These are phyloP conservation scores for Drosophila peninsularis DNA, from an alignment of 2,888 invertebrate species.

Conservation along the genomic window DNA sequence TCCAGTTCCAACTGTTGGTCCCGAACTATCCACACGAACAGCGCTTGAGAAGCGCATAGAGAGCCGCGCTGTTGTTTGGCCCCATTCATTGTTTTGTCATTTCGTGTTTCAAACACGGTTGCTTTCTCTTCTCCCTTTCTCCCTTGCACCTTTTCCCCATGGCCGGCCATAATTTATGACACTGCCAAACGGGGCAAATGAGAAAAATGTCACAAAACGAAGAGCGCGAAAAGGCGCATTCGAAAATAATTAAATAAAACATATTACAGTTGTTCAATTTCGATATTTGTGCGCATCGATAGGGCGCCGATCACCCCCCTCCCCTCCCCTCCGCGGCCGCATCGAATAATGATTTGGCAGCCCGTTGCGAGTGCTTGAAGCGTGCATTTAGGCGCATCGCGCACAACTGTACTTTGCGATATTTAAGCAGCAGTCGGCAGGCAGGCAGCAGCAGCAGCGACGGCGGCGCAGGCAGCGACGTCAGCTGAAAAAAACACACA, in stretches of 20 bases:
- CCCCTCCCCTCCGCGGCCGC: no score
- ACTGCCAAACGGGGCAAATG: constrained; percentile 12
- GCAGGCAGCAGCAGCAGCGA: not conserved
- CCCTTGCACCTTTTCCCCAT: not conserved
- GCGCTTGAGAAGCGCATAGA: constrained; percentile 38
- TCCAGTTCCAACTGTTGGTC: not conserved
- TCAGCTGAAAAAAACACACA: constrained; percentile 57
- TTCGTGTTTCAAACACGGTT: constrained; percentile 7
- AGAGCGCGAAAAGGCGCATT: not conserved
- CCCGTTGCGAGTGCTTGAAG: constrained; percentile 13
- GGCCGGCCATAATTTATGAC: constrained; percentile 29
- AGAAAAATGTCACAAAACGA: constrained; percentile 27
- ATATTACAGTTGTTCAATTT: constrained; percentile 35
- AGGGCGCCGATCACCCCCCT: no score
- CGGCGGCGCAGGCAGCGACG: constrained; percentile 5
- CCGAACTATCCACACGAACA: not conserved
- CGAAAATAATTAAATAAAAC: constrained; percentile 37
- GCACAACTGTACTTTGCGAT: constrained; percentile 51
- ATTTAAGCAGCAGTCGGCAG: not conserved
- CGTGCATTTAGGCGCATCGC: constrained; percentile 28
- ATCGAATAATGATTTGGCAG: constrained; percentile 13
- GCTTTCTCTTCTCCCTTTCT: no score
- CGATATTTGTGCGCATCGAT: constrained; percentile 23
- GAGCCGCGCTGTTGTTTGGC: constrained; percentile 2
- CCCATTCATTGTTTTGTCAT: constrained; percentile 12